Evolutionary conservation across 2,113 vertebrate species (phyloP).

Genomic region (Dromaius novaehollandiae): DNA sequence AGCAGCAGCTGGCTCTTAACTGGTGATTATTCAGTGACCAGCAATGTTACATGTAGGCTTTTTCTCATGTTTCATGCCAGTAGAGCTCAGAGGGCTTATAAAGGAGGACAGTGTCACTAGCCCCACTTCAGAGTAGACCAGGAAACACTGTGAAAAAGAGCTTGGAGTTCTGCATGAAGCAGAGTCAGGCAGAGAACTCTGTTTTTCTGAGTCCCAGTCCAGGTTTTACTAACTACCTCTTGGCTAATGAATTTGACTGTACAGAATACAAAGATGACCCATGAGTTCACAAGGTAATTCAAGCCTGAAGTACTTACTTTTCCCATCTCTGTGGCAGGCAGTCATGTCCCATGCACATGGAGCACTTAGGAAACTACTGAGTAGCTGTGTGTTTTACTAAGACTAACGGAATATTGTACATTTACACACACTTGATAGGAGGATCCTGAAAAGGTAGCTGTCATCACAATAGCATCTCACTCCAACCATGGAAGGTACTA

Average conservation of each 20-base stretch:
- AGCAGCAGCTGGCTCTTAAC: conserved; percentile 23
- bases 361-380: background rate
- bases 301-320: background rate
- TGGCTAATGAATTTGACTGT: background rate
- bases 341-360: background rate
- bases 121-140: background rate
- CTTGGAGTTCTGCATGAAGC: background rate
- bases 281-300: background rate
- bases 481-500: background rate
- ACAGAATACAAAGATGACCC: background rate
- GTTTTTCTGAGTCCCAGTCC: background rate
- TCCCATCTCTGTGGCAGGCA: background rate
- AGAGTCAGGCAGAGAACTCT: background rate
- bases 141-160: background rate
- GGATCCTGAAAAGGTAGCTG: background rate
- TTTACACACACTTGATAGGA: background rate
- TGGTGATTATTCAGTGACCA: background rate
- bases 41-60: background rate
- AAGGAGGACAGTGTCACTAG: conserved; percentile 7
- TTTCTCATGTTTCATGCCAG: conserved; percentile 13
- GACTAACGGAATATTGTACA: background rate
- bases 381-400: background rate
- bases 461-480: background rate
- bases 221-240: background rate
- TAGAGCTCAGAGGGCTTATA: background rate